Base-by-base conservation (phyloP, 2,797 vertebrate genomes). In the Myotis myotis region DNA sequence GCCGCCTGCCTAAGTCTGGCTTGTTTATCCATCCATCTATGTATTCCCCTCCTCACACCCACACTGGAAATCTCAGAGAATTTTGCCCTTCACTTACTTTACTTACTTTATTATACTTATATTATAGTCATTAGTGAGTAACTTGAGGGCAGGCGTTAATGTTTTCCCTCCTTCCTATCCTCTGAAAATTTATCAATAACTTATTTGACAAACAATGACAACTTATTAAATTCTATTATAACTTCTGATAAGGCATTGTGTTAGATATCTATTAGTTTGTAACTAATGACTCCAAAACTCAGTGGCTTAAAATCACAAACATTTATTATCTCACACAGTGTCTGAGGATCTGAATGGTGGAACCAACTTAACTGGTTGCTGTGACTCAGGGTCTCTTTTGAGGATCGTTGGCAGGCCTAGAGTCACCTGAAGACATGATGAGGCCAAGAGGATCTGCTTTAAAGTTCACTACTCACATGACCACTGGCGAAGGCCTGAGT, bases 131-230 rank as follows among this genome's bases (percentile, higher is more conserved):
- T 41, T 64, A 25, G 11, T 72, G 36, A 93, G 22, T 41, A 86
- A 49, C 11, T 72, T 91, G 17, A 91, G 22, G 30, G 6, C 60
- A 86, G 23, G n/a, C 10, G 12, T n/a, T 72, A 6, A 55, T 81
- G n/a, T 79, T 70, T 55, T 13, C 30, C 55, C 79, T 93, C 41
- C 55, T 88, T 68, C 51, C 41, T 41, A 2, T 51, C 6, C 13
- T 82, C 36, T 36, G 64, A 30, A 83, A 68, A 87, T 57, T 60
- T 83, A 60, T 64, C 64, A 82, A 41, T 33, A 55, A 87, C 30
- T 49, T 55, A 22, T 84, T 85, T 91, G 41, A 78, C 36, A 92
- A 94, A 80, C 49, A 85, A 91, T 60, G 44, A 41, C 23, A 78
- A 68, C 76, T 57, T 66, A 76, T 88, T 90, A 70, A 83, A 70